Evolutionary conservation across 2,113 vertebrate genomes (phyloP).

Genomic region (Ursus arctos): DNA sequence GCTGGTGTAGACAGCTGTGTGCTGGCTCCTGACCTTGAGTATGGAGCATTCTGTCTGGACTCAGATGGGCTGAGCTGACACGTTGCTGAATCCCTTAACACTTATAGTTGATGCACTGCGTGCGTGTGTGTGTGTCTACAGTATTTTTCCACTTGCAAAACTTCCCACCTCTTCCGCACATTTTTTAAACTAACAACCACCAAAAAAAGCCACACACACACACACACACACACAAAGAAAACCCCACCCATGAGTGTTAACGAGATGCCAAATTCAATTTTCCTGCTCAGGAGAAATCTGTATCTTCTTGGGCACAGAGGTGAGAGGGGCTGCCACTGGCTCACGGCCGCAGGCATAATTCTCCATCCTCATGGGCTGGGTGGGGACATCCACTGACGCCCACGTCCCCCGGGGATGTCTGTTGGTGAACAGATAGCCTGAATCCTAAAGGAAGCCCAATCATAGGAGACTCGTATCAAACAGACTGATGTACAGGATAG

Average conservation of each 20-base stretch:
- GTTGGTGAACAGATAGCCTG: not conserved
- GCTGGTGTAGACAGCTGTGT: no score
- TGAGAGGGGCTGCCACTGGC: not conserved
- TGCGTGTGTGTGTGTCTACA: not conserved
- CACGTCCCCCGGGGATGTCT: not conserved
- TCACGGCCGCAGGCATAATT: fast-evolving
- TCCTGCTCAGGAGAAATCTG: not conserved
- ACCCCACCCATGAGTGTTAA: not conserved
- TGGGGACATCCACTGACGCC: not conserved
- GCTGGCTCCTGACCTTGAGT: fast-evolving
- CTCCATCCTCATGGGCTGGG: no score
- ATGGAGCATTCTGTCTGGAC: not conserved
- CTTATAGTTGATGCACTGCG: fast-evolving
- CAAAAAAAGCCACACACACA: no score
- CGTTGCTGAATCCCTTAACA: no score
- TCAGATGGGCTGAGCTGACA: not conserved
- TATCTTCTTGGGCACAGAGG: not conserved
- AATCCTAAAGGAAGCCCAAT: not conserved
- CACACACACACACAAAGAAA: fast-evolving
- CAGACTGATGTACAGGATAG: not conserved
- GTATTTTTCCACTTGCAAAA: not conserved
- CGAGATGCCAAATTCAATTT: not conserved
- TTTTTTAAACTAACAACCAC: not conserved
- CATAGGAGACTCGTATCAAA: no score
- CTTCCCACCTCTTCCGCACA: not conserved